Evolutionary conservation across 1,140 invertebrate species (phyloP).

Genomic region (Drosophila baimaii): DNA sequence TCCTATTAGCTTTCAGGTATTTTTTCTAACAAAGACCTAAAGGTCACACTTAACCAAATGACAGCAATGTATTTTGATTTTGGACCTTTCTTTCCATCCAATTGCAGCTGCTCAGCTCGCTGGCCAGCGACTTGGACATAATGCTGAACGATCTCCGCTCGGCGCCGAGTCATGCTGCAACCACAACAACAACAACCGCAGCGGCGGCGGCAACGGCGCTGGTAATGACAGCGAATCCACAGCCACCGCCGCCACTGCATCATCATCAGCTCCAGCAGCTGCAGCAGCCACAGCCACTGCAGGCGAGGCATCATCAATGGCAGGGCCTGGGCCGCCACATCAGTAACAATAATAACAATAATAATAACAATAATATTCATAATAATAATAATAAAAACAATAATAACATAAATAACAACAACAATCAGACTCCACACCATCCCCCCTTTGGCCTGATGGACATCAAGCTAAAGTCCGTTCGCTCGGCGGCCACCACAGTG

Average conservation of each 20-base stretch:
- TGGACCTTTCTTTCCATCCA: conserved; percentile 14
- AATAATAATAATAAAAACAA: conserved; percentile 18
- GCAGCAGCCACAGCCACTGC: conserved; percentile 38
- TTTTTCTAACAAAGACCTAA: neutral
- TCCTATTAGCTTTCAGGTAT: neutral
- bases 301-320: conserved; percentile 50
- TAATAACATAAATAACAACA: no score
- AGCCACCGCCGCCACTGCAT: conserved; percentile 11
- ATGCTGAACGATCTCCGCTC: conserved; percentile 87
- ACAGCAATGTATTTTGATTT: neutral
- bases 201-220: conserved; percentile 15
- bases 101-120: conserved; percentile 86
- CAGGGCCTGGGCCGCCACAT: conserved; percentile 31
- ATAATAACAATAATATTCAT: conserved; percentile 17
- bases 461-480: conserved; percentile 48
- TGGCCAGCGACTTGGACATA: conserved; percentile 87
- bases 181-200: conserved; percentile 53
- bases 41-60: neutral
- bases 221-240: conserved; percentile 17
- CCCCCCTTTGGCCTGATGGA: conserved; percentile 57
- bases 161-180: conserved; percentile 72
- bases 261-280: conserved; percentile 27
- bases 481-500: conserved; percentile 35
- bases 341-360: conserved; percentile 30
- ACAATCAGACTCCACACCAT: conserved; percentile 24